Percentiles rank a stretch among this genome's conserved stretches.
Conservation (phyloP, 2,888 invertebrate genomes). For the Tryphoninae sp. region DNA sequence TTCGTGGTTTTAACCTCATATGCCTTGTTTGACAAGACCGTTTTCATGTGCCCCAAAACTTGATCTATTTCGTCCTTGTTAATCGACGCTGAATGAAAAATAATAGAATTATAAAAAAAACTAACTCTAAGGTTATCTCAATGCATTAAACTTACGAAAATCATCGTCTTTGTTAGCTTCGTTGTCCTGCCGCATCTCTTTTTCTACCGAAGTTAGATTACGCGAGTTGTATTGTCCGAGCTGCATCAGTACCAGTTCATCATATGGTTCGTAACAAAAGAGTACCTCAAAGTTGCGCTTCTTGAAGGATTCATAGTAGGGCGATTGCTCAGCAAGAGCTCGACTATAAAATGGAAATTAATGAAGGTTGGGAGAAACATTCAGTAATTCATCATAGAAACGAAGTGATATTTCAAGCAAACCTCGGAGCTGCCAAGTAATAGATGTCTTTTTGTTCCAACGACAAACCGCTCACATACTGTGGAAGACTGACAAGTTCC, state of each 20-base stretch:
- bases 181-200: conserved; percentile 92
- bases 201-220: conserved; percentile 93
- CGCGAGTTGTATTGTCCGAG: conserved; percentile 90
- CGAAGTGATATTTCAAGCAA: conserved; percentile 64
- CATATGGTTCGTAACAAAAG: conserved; percentile 98
- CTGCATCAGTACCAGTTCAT: conserved; percentile 96
- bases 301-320: conserved; percentile 96
- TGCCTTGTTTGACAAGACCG: conserved; percentile 90
- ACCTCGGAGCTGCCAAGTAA: conserved; percentile 97
- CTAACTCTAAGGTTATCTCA: too few relatives aligned
- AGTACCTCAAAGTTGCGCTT: conserved; percentile 94
- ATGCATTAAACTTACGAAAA: conserved; percentile 82
- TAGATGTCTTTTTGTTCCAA: conserved; percentile 93
- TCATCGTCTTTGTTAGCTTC: conserved; percentile 84
- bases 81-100: conserved; percentile 84
- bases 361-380: not conserved
- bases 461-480: conserved; percentile 90
- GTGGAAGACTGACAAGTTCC: conserved; percentile 88
- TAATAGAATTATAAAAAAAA: conserved; percentile 14
- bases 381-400: not conserved
- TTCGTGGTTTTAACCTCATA: conserved; percentile 92
- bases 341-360: conserved; percentile 85
- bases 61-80: conserved; percentile 89
- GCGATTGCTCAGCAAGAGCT: conserved; percentile 94
- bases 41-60: conserved; percentile 90